Evolutionary conservation across 2,888 invertebrate species (phyloP).

Genomic region (Cataglyphis cursor): DNA sequence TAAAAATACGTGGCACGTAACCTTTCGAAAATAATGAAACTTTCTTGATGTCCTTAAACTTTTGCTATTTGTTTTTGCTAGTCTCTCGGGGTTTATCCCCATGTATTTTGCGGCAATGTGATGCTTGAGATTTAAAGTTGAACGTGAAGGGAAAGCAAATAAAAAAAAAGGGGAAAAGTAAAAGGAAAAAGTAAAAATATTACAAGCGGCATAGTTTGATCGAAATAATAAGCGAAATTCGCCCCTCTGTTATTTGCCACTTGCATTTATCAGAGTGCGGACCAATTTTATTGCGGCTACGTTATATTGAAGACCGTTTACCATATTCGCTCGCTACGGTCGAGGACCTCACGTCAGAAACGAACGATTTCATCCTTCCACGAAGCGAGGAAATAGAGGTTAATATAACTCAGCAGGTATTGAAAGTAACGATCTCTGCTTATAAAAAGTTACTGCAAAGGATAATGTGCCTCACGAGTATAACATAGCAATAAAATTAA

Average conservation of each 20-base stretch:
- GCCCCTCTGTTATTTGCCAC: conserved; percentile 6
- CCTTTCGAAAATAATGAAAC: conserved; percentile 71
- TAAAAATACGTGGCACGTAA: conserved; percentile 66
- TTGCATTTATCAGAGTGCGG: conserved; percentile 9
- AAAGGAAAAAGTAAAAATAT: background rate
- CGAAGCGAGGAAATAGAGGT: background rate
- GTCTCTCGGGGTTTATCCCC: conserved; percentile 27
- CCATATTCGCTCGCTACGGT: background rate
- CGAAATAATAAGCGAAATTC: conserved; percentile 25
- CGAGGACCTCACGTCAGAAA: background rate
- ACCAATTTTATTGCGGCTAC: conserved; percentile 11
- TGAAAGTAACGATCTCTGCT: conserved; percentile 34
- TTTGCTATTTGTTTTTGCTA: conserved; percentile 69
- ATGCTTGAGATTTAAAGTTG: conserved; percentile 46
- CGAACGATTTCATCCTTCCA: conserved; percentile 6
- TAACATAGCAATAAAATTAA: background rate
- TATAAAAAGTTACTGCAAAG: conserved; percentile 27
- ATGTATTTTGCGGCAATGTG: conserved; percentile 30
- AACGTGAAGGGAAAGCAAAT: conserved; percentile 33
- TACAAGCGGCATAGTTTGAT: background rate
- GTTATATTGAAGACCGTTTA: conserved; percentile 20
- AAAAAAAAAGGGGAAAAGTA: background rate
- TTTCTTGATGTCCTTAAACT: conserved; percentile 64
- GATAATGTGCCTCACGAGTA: conserved; percentile 15
- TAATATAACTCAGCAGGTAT: conserved; percentile 37